phyloP scores from a whole-genome alignment of 2,888 invertebrate species.

The Eupeodes luniger region DNA sequence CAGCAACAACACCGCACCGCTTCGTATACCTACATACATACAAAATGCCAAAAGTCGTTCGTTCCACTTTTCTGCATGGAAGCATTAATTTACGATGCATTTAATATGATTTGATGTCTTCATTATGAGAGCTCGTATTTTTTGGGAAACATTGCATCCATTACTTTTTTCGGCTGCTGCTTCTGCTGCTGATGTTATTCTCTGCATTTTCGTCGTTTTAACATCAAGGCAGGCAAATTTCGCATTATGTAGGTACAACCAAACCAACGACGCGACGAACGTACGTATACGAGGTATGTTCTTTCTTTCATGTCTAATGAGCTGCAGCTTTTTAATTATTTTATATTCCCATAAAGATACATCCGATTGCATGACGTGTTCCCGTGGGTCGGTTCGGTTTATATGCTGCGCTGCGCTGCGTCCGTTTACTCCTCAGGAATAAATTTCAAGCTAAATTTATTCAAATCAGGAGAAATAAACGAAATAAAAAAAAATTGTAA shows the following conservation, averaged over 20 bases:
- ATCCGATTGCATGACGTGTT: constrained; percentile 26
- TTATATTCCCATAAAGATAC: constrained; percentile 28
- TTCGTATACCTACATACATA: background rate
- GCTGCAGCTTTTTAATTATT: constrained; percentile 60
- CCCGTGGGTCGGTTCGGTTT: background rate
- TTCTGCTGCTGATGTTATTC: constrained; percentile 2
- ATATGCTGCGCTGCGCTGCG: too few species aligned
- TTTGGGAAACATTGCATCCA: constrained; percentile 24
- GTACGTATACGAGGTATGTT: background rate
- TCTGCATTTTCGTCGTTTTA: constrained; percentile 15
- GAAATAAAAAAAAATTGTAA: constrained; percentile 3
- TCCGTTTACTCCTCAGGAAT: constrained; percentile 12
- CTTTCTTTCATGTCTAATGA: constrained; percentile 60
- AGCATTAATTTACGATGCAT: constrained; percentile 72
- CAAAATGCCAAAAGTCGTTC: constrained; percentile 66
- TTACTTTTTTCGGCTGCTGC: constrained; percentile 24
- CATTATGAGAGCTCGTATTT: constrained; percentile 54
- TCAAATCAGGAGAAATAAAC: constrained; percentile 42
- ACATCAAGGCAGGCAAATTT: constrained; percentile 36
- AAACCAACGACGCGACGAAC: too few species aligned
- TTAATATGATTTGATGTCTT: constrained; percentile 76
- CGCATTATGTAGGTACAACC: constrained; percentile 6
- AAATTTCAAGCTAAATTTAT: constrained; percentile 57
- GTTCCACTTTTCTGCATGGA: constrained; percentile 72
- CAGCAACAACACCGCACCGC: constrained; percentile 7